A percentile compares a stretch with the other conserved stretches of the same genome.
Evolutionary conservation across 2,888 invertebrate species (phyloP).

Genomic region (Acleris holmiana): DNA sequence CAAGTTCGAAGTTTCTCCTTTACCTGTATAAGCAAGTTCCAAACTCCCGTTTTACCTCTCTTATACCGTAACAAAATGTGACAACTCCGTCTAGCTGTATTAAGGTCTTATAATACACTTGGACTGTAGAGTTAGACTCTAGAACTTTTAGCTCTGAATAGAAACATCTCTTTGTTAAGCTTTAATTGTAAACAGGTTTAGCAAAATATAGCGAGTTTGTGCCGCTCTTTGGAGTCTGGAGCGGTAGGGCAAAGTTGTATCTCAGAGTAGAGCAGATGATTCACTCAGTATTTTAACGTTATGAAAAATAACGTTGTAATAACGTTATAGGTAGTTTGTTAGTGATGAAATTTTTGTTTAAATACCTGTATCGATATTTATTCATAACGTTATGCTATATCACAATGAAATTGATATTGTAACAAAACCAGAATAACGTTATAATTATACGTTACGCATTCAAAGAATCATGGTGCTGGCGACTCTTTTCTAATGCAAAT

Average conservation of each 20-base stretch:
- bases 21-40: not conserved
- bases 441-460: no score
- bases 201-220: constrained; percentile 25
- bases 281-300: constrained; percentile 1
- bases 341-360: no score
- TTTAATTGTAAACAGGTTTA: constrained; percentile 35
- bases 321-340: no score
- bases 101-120: constrained; percentile 29
- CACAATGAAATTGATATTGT: no score
- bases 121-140: constrained; percentile 12
- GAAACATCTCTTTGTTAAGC: constrained; percentile 34
- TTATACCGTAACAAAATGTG: constrained; percentile 21
- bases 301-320: no score
- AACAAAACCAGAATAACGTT: no score
- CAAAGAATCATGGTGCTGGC: no score
- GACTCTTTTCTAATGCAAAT: no score
- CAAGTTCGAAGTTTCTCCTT: no score
- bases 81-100: constrained; percentile 9
- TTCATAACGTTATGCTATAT: no score
- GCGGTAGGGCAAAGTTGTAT: constrained; percentile 6
- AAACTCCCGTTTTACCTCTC: not conserved
- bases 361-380: no score
- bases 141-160: constrained; percentile 31
- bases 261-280: constrained; percentile 7
- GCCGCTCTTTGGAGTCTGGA: not conserved